Conservation (phyloP, 2,797 vertebrate species). For the Clarias pachynema region DNA sequence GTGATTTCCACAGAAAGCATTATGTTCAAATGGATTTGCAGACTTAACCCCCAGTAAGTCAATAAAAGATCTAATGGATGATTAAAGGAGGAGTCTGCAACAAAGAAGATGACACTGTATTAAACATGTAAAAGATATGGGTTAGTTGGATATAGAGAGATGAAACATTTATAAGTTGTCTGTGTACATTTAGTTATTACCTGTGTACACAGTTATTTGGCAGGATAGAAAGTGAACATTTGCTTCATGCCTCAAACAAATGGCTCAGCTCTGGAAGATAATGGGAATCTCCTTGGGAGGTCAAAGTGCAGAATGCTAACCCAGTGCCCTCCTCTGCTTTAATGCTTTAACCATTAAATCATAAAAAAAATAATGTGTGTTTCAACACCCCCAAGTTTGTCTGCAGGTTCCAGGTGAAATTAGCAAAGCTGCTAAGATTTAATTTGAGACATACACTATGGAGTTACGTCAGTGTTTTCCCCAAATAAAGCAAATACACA, state of each 20-base stretch:
- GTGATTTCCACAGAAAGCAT: not conserved
- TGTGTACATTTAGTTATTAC: slow-evolving; percentile 21
- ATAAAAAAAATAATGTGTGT: not conserved
- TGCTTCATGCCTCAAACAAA: slow-evolving; percentile 56
- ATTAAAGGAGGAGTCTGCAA: not conserved
- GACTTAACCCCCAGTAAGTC: not conserved
- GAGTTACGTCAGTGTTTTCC: not conserved
- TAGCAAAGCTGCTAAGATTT: slow-evolving; percentile 28
- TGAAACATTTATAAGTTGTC: slow-evolving; percentile 1
- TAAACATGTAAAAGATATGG: not conserved
- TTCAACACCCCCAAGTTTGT: slow-evolving; percentile 27
- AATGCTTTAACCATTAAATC: slow-evolving; percentile 30
- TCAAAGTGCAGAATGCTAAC: slow-evolving; percentile 48
- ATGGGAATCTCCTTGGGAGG: slow-evolving; percentile 57
- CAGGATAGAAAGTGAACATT: slow-evolving; percentile 50
- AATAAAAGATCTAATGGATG: not conserved
- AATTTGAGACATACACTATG: not conserved
- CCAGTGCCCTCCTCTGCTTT: slow-evolving; percentile 23
- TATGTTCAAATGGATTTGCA: not conserved
- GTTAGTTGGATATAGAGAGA: not conserved
- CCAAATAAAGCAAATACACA: slow-evolving; percentile 5
- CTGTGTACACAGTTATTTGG: slow-evolving; percentile 31
- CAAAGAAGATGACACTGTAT: not conserved
- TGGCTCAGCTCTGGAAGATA: slow-evolving; percentile 59
- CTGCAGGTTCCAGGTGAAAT: slow-evolving; percentile 33